phyloP scores from a whole-genome alignment of 1,140 invertebrate genomes.

The Orius insidiosus region DNA sequence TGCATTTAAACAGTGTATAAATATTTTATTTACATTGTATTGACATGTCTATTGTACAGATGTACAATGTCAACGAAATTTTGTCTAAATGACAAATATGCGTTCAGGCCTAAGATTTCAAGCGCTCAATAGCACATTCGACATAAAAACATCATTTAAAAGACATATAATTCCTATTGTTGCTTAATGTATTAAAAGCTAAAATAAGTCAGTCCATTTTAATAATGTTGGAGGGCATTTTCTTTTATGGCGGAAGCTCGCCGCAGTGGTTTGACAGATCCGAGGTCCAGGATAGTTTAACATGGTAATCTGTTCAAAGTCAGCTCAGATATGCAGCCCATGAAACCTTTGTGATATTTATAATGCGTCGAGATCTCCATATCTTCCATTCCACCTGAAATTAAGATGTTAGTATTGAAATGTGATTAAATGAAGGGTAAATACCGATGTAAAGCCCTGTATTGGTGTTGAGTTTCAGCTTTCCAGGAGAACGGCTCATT shows the following conservation, averaged over 20 bases:
- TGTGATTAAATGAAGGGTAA: too few relatives aligned
- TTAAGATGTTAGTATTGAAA: constrained; percentile 20
- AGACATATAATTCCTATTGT: background rate
- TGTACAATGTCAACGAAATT: background rate
- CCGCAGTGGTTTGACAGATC: constrained; percentile 16
- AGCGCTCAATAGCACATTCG: background rate
- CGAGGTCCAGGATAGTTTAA: constrained; percentile 31
- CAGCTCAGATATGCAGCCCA: constrained; percentile 64
- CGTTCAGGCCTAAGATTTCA: background rate
- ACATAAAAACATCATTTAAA: background rate
- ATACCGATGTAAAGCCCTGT: constrained; percentile 70
- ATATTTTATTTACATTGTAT: background rate
- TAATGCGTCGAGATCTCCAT: constrained; percentile 43
- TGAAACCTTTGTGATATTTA: constrained; percentile 50
- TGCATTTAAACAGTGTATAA: background rate
- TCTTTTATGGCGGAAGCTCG: constrained; percentile 12
- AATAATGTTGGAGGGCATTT: constrained; percentile 1
- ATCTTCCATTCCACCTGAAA: constrained; percentile 57
- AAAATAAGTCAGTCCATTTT: background rate
- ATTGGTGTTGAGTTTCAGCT: constrained; percentile 65
- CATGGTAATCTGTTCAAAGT: constrained; percentile 57
- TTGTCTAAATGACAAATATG: background rate
- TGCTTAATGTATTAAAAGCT: constrained; percentile 1
- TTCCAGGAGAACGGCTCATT: constrained; percentile 61
- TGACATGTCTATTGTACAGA: background rate